A percentile compares a stretch with the other conserved stretches of the same genome.
phyloP scores from a whole-genome alignment of 2,113 vertebrate genomes.

The Aptenodytes forsteri region DNA sequence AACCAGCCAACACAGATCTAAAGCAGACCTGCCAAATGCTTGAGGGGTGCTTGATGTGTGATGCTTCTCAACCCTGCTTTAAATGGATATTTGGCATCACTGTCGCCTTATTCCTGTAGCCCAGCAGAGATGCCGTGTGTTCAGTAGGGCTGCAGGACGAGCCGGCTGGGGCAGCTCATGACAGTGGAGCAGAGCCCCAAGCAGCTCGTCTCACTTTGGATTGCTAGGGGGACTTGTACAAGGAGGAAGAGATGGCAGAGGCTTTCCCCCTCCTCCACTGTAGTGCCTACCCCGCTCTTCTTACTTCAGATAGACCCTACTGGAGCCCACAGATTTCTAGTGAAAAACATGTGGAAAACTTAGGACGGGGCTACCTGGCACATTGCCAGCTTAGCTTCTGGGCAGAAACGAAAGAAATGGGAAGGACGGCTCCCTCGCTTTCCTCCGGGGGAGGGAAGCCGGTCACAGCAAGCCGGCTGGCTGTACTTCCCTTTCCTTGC shows the following conservation, averaged over 20 bases:
- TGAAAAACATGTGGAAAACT: neutral
- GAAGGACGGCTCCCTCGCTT: neutral
- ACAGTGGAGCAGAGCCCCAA: neutral
- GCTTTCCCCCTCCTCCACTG: neutral
- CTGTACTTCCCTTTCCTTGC: neutral
- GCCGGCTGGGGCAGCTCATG: neutral
- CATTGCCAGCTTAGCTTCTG: neutral
- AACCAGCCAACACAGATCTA: neutral
- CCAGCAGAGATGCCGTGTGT: neutral
- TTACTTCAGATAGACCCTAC: neutral
- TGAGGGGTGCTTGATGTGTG: neutral
- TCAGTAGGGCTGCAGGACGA: neutral
- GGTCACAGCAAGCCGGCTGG: neutral
- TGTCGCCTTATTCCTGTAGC: accelerated
- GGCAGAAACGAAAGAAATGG: neutral
- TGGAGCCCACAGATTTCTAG: neutral
- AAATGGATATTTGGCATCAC: neutral
- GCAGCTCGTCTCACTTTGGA: neutral
- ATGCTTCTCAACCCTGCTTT: neutral
- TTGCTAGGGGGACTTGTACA: neutral
- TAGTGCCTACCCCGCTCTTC: neutral
- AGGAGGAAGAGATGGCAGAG: neutral
- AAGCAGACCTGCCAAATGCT: neutral
- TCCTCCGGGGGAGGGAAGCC: neutral
- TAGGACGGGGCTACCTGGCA: neutral